phyloP scores from a whole-genome alignment of 2,888 invertebrate genomes.

The Shargacucullia verbasci region DNA sequence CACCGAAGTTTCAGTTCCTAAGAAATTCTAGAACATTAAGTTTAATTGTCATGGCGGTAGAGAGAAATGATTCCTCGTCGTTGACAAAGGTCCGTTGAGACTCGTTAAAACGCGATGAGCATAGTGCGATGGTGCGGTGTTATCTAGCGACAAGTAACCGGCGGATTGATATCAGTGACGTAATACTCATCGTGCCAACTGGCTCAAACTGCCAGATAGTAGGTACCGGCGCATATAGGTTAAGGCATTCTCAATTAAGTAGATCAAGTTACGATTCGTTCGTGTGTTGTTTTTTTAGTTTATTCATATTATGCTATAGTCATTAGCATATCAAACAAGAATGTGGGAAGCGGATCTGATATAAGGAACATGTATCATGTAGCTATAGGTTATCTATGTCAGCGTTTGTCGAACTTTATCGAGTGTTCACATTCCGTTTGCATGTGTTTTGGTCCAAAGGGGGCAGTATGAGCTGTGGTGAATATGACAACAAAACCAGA shows the following conservation, averaged over 20 bases:
- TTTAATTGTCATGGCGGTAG: slow-evolving; percentile 6
- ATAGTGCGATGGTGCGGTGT: slow-evolving; percentile 4
- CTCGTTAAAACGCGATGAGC: background rate
- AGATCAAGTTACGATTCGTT: slow-evolving; percentile 2
- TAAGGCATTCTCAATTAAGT: background rate
- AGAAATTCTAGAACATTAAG: slow-evolving; percentile 1
- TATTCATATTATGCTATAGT: background rate
- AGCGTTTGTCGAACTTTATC: background rate
- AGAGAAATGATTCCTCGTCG: no score
- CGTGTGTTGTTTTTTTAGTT: background rate
- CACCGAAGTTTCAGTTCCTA: background rate
- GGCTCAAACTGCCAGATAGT: no score
- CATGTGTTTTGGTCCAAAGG: background rate
- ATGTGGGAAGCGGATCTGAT: slow-evolving; percentile 10
- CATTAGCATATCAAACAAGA: background rate
- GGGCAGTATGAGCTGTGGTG: no score
- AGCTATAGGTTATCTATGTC: slow-evolving; percentile 10
- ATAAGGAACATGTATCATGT: background rate
- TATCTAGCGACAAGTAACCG: slow-evolving; percentile 18
- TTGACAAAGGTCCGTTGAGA: no score
- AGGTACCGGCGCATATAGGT: no score
- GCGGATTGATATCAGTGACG: slow-evolving; percentile 10
- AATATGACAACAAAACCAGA: no score
- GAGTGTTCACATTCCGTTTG: background rate
- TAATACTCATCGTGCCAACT: slow-evolving; percentile 17